Conservation (phyloP, 2,888 invertebrate species). For the Sarcophaga variegata region DNA sequence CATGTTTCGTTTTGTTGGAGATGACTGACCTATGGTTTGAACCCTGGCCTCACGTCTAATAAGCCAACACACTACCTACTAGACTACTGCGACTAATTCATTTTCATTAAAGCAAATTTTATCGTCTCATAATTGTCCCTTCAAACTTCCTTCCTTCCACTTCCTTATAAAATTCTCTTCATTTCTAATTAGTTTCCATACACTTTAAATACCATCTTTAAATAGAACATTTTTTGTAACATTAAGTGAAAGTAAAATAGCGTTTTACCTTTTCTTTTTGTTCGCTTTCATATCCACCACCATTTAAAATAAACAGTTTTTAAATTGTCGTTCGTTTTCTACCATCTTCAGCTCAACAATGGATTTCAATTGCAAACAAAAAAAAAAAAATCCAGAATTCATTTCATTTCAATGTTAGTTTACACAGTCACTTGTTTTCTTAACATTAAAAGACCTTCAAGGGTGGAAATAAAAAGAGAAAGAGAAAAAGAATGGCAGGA, state of each 20-base stretch:
- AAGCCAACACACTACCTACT: too few relatives aligned
- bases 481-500: too few relatives aligned
- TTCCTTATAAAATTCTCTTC: too few relatives aligned
- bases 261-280: background rate
- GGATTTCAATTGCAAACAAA: constrained; percentile 5
- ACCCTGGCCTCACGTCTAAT: too few relatives aligned
- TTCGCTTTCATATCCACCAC: background rate
- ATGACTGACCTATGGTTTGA: too few relatives aligned
- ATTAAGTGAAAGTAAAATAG: constrained; percentile 39
- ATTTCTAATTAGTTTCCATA: too few relatives aligned
- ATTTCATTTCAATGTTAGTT: constrained; percentile 17
- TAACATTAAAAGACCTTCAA: constrained; percentile 7
- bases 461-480: background rate
- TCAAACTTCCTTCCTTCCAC: too few relatives aligned
- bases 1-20: too few relatives aligned
- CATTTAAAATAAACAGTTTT: background rate
- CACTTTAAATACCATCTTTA: too few relatives aligned
- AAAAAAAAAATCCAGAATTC: background rate
- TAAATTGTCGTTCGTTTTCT: constrained; percentile 2
- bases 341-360: constrained; percentile 11
- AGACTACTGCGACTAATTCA: too few relatives aligned
- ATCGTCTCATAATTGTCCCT: too few relatives aligned
- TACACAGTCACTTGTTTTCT: constrained; percentile 19
- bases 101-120: too few relatives aligned
- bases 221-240: background rate